Base-by-base conservation (phyloP, 2,113 vertebrate species). In the Otus sunia region DNA sequence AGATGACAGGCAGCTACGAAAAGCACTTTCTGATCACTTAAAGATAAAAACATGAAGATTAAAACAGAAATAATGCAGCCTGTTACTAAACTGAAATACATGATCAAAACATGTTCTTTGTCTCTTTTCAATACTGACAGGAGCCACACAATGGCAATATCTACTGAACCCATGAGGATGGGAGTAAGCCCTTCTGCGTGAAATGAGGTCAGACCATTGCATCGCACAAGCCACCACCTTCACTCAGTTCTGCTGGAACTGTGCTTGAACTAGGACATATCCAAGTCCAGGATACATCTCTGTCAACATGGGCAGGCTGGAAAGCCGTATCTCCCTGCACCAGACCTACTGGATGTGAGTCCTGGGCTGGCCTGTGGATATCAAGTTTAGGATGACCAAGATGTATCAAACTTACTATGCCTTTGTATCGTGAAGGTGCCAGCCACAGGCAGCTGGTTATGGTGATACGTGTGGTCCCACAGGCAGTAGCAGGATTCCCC, bases 391-490 rank as follows among this genome's bases (percentile, higher is more conserved):
- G 12, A 34, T 39, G 43, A 89, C 30, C 34, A 64, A 74, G 39
- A 39, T 16, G 30, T 6, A 63, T 20, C 59, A 19, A 56, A 39
- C 34, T 58, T n/a, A 18, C 26, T 23, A 3, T 23, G 15, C 45
- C 85, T 30, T 49, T 66, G 63, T 45, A 77, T 41, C 1, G 3
- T 11, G 26, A 50, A 6, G 36, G 45, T 52, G 47, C 21, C 4
- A 15, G 50, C 47, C 26, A 15, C 45, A 58, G 39, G 29, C 45
- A 64, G 79, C 25, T 34, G 20, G 23, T 22, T 60, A 7, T 1
- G 19, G 23, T 9, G 45, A 25, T 8, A 19, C 0, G 0, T 5
- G 34, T 64, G 56, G 14, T 84, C 39, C 60, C 3, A 1, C 45
- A 62, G 18, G 15, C 7, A 3, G 4, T 4, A 68, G 59, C 58